A percentile compares a stretch with the other conserved stretches of the same genome.
Conservation (phyloP, 1,140 invertebrate genomes). For the Bombus huntii region DNA sequence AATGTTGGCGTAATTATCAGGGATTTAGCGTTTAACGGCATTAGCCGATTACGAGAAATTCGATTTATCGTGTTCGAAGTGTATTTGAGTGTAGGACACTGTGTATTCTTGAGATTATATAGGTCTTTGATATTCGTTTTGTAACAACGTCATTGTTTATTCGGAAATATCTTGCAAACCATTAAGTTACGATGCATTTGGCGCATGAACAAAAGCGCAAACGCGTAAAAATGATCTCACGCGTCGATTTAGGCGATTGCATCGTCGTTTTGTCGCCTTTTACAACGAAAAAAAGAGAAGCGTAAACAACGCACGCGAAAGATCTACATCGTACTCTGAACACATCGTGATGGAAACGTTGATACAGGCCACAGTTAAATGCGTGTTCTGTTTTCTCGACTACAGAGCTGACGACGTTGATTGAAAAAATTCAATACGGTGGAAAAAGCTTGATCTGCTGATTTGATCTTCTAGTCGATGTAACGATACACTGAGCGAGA, state of each 20-base stretch:
- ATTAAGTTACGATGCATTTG: neutral
- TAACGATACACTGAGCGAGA: neutral
- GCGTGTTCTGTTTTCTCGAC: neutral
- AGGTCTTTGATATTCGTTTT: neutral
- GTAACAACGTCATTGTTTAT: neutral
- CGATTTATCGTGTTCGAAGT: neutral
- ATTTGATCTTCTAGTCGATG: neutral
- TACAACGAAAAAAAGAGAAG: too few relatives aligned
- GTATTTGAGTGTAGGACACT: neutral
- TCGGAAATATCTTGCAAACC: too few relatives aligned
- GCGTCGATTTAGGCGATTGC: neutral
- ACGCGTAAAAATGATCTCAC: neutral
- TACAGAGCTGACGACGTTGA: conserved; percentile 12
- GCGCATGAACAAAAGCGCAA: too few relatives aligned
- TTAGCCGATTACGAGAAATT: neutral
- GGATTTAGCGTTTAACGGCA: neutral
- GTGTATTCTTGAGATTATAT: neutral
- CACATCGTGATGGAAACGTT: neutral
- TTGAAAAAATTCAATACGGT: neutral
- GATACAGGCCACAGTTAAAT: neutral
- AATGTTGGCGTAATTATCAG: neutral
- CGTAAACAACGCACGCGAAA: neutral
- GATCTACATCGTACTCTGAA: neutral
- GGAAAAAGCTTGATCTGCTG: neutral
- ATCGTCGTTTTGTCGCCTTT: neutral